Evolutionary conservation across 2,888 invertebrate species (phyloP).

Genomic region (Dolichomitus sp.): DNA sequence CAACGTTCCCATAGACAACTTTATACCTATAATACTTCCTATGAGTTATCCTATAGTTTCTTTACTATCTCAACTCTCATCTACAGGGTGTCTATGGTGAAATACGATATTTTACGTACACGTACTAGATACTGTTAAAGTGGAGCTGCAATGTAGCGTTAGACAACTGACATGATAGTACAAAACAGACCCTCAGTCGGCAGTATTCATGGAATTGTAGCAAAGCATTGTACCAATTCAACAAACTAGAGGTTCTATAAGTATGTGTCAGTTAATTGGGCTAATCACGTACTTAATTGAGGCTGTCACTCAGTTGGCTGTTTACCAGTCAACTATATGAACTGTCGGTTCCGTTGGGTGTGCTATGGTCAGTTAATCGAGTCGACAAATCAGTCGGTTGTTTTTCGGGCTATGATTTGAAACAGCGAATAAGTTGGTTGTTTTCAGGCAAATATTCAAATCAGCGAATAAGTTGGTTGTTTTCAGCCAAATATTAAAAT

Average conservation of each 20-base stretch:
- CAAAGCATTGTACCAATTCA: background rate
- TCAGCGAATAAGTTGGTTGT: no score
- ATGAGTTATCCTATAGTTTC: slow-evolving; percentile 23
- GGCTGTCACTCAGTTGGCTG: background rate
- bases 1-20: slow-evolving; percentile 73
- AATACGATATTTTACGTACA: slow-evolving; percentile 59
- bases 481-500: no score
- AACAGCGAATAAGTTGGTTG: no score
- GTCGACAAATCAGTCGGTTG: no score
- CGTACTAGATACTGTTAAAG: slow-evolving; percentile 59
- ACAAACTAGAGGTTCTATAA: background rate
- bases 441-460: no score
- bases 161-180: background rate
- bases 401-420: no score
- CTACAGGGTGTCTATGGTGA: slow-evolving; percentile 55
- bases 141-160: slow-evolving; percentile 4
- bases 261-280: background rate
- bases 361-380: no score
- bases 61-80: slow-evolving; percentile 7
- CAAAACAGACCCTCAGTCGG: background rate
- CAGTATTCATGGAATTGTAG: background rate
- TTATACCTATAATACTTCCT: slow-evolving; percentile 61
- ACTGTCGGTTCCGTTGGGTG: no score
- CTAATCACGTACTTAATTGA: background rate
- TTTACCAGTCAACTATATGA: no score